Percentiles rank a stretch among this genome's conserved stretches.
Conservation (phyloP, 2,888 invertebrate species). For the Oxystoma pomonae region DNA sequence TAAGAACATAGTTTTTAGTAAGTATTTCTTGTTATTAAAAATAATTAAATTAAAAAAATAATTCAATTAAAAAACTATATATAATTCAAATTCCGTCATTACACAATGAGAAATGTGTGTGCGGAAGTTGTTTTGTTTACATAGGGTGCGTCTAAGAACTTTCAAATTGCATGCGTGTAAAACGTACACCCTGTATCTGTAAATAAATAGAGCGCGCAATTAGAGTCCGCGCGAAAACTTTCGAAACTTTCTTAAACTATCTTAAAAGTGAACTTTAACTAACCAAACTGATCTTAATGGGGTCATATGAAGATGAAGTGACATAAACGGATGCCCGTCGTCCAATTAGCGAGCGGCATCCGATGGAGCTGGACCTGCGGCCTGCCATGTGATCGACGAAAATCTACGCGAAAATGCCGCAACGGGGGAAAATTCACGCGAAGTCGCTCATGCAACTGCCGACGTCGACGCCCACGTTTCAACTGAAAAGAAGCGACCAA, state of each 20-base stretch:
- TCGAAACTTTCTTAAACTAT: not conserved
- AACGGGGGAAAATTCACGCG: no score
- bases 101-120: no score
- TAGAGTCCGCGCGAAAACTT: not conserved
- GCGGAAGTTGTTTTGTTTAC: no score
- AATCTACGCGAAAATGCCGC: slow-evolving; percentile 32
- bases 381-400: slow-evolving; percentile 50
- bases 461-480: slow-evolving; percentile 34
- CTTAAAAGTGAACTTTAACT: slow-evolving; percentile 10
- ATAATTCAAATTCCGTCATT: no score
- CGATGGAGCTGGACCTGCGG: slow-evolving; percentile 63
- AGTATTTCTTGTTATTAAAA: no score
- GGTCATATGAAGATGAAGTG: slow-evolving; percentile 57
- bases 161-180: no score
- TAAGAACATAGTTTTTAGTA: no score
- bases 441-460: not conserved
- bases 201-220: no score
- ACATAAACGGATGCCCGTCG: slow-evolving; percentile 62
- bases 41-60: no score
- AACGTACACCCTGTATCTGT: no score
- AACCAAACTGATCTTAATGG: slow-evolving; percentile 56
- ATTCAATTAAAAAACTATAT: no score
- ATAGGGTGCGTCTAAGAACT: no score
- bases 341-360: slow-evolving; percentile 61
- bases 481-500: slow-evolving; percentile 29